Base-by-base conservation (phyloP, 2,113 vertebrate genomes). In the Ochotona princeps region DNA sequence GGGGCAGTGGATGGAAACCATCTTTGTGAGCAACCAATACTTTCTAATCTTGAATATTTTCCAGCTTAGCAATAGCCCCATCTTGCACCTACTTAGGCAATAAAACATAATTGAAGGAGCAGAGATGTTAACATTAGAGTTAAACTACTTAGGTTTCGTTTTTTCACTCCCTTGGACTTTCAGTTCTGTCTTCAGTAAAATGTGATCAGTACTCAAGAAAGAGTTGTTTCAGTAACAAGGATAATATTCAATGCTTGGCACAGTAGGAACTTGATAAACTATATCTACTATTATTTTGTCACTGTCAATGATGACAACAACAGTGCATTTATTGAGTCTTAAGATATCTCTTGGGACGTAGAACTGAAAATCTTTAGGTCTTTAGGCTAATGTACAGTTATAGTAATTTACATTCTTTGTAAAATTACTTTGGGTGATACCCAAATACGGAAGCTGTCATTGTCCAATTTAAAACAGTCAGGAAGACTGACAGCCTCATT, bases 391-490 rank as follows among this genome's bases (percentile, higher is more conserved):
- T 54, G 57, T 74, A 18, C 44, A 83, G 78, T 80, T 79, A 47
- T 17, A 66, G 10, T 72, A 4, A 86, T 78, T 69, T 18, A 1
- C 66, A 89, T 84, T 65, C 18, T 69, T 28, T 94, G n/a, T 17
- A 35, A 93, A 93, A 82, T 95, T 83, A 83, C 49, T 84, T 89
- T 63, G 92, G 72, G 21, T 54, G 7, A 67, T 85, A 60, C 28
- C 76, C 32, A 49, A 87, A 94, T 89, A 74, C n/a, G n/a, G 44
- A 93, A 80, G 3, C 20, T 95, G 38, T 63, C 15, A 25, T 83
- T 92, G 23, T 90, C 60, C 74, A 61, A 70, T 83, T 70, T 49
- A 18, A 47, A 83, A 93, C 23, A 82, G 10, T 49, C 18, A 91
- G 15, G 21, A 79, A 93, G 69, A 83, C 8, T 79, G 65, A n/a